Conservation (phyloP, 2,888 invertebrate species). For the Aspidiotus destructor region DNA sequence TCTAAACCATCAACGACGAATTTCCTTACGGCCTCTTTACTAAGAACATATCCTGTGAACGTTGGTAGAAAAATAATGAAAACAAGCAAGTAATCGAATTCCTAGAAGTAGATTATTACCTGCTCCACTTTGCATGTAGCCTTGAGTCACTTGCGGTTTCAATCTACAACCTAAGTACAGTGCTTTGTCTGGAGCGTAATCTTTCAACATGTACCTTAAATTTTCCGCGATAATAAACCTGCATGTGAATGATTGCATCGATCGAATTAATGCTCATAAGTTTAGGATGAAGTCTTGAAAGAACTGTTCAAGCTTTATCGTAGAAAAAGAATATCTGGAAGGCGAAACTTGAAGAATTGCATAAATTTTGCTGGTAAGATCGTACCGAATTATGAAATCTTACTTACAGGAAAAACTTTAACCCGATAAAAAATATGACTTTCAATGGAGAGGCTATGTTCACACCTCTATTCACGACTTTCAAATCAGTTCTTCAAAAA, state of each 20-base stretch:
- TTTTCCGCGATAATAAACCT: constrained; percentile 93
- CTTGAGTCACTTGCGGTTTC: constrained; percentile 71
- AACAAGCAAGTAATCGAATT: not conserved
- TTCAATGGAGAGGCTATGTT: too few species aligned
- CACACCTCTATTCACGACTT: too few species aligned
- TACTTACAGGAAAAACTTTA: too few species aligned
- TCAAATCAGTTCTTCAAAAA: too few species aligned
- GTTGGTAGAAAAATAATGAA: too few species aligned
- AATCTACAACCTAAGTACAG: constrained; percentile 87
- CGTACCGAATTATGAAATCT: too few species aligned
- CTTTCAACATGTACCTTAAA: constrained; percentile 77
- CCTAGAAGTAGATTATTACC: constrained; percentile 37
- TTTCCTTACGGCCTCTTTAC: constrained; percentile 64
- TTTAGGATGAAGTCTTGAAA: too few species aligned
- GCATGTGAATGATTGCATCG: constrained; percentile 35
- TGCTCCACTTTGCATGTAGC: constrained; percentile 87
- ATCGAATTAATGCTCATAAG: not conserved
- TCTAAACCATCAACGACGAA: constrained; percentile 68
- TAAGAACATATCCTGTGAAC: constrained; percentile 76
- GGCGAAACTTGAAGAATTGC: too few species aligned
- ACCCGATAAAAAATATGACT: too few species aligned
- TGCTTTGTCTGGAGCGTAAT: constrained; percentile 61
- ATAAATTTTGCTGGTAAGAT: too few species aligned
- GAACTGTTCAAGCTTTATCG: too few species aligned
- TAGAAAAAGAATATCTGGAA: too few species aligned